Evolutionary conservation across 2,888 invertebrate genomes (phyloP).

Genomic region (Urechis unicinctus): DNA sequence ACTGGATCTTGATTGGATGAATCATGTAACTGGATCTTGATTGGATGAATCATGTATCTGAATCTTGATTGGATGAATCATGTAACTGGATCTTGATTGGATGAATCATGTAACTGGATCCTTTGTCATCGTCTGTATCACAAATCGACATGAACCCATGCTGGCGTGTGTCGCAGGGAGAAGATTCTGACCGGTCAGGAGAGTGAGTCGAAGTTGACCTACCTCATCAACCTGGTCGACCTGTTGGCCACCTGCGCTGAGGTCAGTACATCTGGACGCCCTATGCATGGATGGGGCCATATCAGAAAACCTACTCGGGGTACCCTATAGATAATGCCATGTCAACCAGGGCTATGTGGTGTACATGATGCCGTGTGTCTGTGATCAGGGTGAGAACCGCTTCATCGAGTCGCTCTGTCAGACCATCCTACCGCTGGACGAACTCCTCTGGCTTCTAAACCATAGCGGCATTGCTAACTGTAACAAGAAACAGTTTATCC

Average conservation of each 20-base stretch:
- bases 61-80: too few species aligned
- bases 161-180: constrained; percentile 28
- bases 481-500: constrained; percentile 44
- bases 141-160: too few species aligned
- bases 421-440: constrained; percentile 47
- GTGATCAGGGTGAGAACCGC: constrained; percentile 46
- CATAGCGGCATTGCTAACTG: constrained; percentile 39
- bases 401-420: constrained; percentile 50
- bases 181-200: constrained; percentile 28
- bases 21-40: too few species aligned
- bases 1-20: too few species aligned
- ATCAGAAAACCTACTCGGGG: too few species aligned
- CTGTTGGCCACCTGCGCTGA: constrained; percentile 49
- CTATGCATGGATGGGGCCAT: too few species aligned
- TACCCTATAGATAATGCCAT: too few species aligned
- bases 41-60: too few species aligned
- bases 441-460: constrained; percentile 44
- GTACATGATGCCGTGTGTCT: background rate
- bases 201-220: constrained; percentile 23
- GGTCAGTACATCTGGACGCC: constrained; percentile 22
- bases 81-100: too few species aligned
- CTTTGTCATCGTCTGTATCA: too few species aligned
- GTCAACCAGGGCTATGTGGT: too few species aligned
- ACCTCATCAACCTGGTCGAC: constrained; percentile 44
- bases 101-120: too few species aligned